Evolutionary conservation across 1,140 invertebrate species (phyloP).

Genomic region (Hylaeus anthracinus): DNA sequence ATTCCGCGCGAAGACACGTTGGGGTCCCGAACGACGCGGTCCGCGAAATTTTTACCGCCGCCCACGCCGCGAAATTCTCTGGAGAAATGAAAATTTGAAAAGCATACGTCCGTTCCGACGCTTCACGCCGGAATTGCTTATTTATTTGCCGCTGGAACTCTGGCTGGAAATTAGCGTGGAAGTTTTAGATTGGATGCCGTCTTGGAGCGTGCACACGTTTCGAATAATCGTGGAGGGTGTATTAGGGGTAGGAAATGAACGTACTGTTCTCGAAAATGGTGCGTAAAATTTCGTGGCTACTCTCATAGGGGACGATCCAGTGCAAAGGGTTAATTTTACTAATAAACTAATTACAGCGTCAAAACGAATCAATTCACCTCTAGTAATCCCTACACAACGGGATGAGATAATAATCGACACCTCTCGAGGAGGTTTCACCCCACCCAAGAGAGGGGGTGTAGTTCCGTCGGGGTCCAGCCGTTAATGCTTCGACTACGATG

Average conservation of each 20-base stretch:
- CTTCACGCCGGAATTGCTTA: not conserved
- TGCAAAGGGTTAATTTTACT: too few species aligned
- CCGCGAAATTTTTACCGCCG: slow-evolving; percentile 28
- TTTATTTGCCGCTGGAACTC: not conserved
- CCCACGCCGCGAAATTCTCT: not conserved
- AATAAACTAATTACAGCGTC: too few species aligned
- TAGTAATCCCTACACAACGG: too few species aligned
- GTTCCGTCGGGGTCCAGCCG: not conserved
- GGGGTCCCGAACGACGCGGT: not conserved
- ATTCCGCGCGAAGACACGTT: not conserved
- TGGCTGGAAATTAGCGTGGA: not conserved
- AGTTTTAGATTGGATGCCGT: not conserved
- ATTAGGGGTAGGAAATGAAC: too few species aligned
- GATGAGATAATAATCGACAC: not conserved
- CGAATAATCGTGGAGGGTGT: not conserved
- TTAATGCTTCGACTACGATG: slow-evolving; percentile 1
- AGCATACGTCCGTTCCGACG: not conserved
- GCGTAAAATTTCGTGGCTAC: too few species aligned
- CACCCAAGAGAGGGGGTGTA: not conserved
- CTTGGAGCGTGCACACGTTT: not conserved
- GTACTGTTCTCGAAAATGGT: too few species aligned
- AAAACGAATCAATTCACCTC: too few species aligned
- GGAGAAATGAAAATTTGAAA: slow-evolving; percentile 26
- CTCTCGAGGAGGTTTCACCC: too few species aligned
- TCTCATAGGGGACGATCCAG: too few species aligned